Evolutionary conservation across 2,888 invertebrate genomes (phyloP).

Genomic region (Paralinhomoeus sp.): DNA sequence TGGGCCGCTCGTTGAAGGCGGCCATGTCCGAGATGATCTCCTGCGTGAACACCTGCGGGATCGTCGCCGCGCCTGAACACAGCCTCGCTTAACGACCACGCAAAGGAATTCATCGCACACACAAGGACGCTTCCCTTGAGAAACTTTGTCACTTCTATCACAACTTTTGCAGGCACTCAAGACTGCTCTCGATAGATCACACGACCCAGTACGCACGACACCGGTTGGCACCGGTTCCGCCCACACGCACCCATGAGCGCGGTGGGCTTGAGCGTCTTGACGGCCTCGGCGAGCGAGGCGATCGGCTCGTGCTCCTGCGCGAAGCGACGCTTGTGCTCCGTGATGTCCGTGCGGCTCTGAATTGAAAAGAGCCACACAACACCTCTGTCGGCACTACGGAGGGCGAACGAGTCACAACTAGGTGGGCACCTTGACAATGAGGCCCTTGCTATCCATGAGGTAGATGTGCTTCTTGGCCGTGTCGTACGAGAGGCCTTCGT

Average conservation of each 20-base stretch:
- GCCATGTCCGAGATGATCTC: constrained; percentile 69
- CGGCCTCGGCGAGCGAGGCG: constrained; percentile 53
- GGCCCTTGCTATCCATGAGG: constrained; percentile 85
- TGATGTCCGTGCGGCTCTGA: constrained; percentile 6
- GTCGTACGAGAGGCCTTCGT: constrained; percentile 47
- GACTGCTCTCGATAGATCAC: too few relatives aligned
- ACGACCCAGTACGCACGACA: too few relatives aligned
- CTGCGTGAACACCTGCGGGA: constrained; percentile 72
- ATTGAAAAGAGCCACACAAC: not conserved
- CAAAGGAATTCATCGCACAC: not conserved
- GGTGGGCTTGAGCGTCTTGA: constrained; percentile 55
- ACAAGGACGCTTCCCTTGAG: too few relatives aligned
- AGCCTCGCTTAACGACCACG: not conserved
- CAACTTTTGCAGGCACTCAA: too few relatives aligned
- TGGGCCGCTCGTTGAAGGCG: constrained; percentile 52
- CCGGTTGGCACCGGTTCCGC: too few relatives aligned
- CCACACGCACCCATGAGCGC: constrained; percentile 67
- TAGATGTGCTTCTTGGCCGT: constrained; percentile 62
- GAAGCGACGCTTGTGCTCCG: constrained; percentile 42
- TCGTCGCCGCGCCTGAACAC: constrained; percentile 58
- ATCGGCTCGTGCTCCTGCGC: constrained; percentile 44
- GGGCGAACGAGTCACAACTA: not conserved
- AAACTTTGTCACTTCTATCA: too few relatives aligned
- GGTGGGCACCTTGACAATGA: constrained; percentile 29
- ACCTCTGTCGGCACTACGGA: not conserved